Percentiles rank a stretch among this genome's conserved stretches.
Conservation (phyloP, 2,797 vertebrate genomes). For the Pempheris klunzingeri region DNA sequence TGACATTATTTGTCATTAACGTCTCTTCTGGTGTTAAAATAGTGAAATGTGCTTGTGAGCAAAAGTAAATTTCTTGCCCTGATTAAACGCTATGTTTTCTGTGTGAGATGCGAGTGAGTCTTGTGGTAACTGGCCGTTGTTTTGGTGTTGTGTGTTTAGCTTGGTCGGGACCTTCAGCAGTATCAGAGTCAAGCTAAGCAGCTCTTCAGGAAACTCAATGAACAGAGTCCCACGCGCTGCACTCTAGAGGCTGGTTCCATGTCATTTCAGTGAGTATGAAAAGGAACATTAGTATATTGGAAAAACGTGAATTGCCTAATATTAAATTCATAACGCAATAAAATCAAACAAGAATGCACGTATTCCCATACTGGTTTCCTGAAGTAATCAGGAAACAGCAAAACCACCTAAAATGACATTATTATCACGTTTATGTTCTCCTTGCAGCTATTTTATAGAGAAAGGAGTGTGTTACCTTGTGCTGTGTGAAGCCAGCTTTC, state of each 20-base stretch:
- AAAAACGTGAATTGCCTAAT: neutral
- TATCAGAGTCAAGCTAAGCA: constrained; percentile 99
- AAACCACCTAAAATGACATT: neutral
- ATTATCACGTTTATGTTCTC: neutral
- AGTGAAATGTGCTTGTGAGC: neutral
- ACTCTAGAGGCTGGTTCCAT: constrained; percentile 95
- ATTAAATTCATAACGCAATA: too few species aligned
- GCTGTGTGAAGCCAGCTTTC: constrained; percentile 95
- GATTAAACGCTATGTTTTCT: neutral
- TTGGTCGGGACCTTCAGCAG: constrained; percentile 96
- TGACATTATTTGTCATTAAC: constrained; percentile 4
- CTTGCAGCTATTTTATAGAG: constrained; percentile 93
- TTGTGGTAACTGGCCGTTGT: constrained; percentile 14
- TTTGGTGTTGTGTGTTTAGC: constrained; percentile 79
- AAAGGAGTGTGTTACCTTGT: constrained; percentile 96
- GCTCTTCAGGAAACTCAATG: constrained; percentile 97
- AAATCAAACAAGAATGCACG: neutral
- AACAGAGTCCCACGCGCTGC: constrained; percentile 96
- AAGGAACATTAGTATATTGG: too few species aligned
- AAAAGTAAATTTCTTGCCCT: constrained; percentile 4
- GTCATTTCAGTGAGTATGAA: constrained; percentile 94
- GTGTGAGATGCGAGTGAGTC: neutral
- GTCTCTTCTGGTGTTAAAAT: constrained; percentile 11
- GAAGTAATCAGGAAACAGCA: neutral
- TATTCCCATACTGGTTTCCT: neutral